Evolutionary conservation across 2,113 vertebrate genomes (phyloP).

Genomic region (Tragelaphus scriptus): DNA sequence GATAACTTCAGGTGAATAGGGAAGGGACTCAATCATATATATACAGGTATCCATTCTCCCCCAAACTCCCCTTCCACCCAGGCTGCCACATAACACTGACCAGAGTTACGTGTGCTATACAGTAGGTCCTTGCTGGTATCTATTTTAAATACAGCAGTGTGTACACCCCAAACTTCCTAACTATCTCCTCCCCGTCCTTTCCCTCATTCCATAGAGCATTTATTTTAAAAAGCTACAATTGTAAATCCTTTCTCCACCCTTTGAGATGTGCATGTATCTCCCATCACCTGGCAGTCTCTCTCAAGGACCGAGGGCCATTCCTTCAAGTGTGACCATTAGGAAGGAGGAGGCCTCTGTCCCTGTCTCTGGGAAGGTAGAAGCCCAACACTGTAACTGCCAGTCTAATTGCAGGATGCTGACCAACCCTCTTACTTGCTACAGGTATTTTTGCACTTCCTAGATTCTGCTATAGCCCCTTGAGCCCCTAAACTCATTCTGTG

Average conservation of each 20-base stretch:
- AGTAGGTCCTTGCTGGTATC: background rate
- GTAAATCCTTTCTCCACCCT: background rate
- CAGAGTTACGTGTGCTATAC: background rate
- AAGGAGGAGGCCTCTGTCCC: background rate
- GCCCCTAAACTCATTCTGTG: too few species aligned
- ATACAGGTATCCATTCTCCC: background rate
- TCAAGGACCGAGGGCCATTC: background rate
- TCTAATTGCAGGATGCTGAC: background rate
- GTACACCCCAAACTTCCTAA: background rate
- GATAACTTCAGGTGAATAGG: background rate
- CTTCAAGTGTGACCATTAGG: background rate
- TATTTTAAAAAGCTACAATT: background rate
- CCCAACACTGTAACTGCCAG: too few species aligned
- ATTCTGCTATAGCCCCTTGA: background rate
- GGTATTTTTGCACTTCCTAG: background rate
- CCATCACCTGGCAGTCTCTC: background rate
- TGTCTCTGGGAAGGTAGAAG: background rate
- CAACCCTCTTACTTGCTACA: too few species aligned
- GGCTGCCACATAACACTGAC: background rate
- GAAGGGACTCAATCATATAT: background rate
- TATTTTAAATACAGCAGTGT: background rate
- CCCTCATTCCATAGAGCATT: background rate
- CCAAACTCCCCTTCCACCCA: background rate
- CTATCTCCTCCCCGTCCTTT: background rate
- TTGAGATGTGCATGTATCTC: background rate